Evolutionary conservation across 2,888 invertebrate species (phyloP).

Genomic region (Automeris io): DNA sequence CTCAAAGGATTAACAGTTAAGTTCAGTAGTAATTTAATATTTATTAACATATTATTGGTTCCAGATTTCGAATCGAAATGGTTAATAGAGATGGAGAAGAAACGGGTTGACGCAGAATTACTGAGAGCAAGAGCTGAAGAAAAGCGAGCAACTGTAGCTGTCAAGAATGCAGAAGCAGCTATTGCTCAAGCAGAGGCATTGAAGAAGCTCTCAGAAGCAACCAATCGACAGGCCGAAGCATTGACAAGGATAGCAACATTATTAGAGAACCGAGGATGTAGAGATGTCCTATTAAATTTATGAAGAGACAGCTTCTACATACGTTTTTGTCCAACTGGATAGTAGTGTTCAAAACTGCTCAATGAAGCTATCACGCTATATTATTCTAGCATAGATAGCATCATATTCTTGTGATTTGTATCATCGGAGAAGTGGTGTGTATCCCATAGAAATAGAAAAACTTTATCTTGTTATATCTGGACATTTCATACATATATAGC

Average conservation of each 20-base stretch:
- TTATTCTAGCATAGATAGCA: too few species aligned
- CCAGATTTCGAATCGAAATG: conserved; percentile 55
- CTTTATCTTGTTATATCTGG: too few species aligned
- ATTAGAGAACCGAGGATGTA: conserved; percentile 31
- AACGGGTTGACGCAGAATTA: conserved; percentile 49
- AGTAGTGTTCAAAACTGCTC: too few species aligned
- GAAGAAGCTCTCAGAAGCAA: conserved; percentile 43
- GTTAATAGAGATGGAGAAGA: conserved; percentile 54
- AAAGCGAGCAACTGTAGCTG: conserved; percentile 30
- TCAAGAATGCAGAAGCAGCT: conserved; percentile 43
- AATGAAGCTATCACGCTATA: too few species aligned
- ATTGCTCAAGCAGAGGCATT: conserved; percentile 46
- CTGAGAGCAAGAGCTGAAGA: conserved; percentile 47
- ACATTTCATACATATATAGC: too few species aligned
- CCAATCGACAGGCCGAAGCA: conserved; percentile 43
- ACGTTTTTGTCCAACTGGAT: too few species aligned
- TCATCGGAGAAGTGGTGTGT: too few species aligned
- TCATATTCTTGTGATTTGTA: too few species aligned
- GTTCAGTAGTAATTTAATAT: too few species aligned
- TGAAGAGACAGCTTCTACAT: background rate
- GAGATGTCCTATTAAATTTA: conserved; percentile 17
- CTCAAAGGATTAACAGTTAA: too few species aligned
- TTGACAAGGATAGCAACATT: conserved; percentile 39
- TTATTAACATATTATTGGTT: background rate
- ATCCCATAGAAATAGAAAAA: too few species aligned